These are phyloP conservation scores for Hirudo medicinalis DNA, from an alignment of 1,140 invertebrate species.

Conservation along the genomic window DNA sequence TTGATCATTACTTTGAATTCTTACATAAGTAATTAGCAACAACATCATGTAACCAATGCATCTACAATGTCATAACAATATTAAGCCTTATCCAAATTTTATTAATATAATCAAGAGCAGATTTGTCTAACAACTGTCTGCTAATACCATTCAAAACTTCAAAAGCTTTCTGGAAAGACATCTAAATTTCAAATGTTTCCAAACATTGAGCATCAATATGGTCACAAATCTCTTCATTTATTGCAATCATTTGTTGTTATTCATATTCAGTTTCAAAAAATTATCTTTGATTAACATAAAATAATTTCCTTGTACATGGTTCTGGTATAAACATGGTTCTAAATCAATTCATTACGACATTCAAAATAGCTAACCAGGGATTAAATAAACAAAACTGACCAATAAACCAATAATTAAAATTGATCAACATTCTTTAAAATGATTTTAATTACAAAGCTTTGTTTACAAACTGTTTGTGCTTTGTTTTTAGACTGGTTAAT, in stretches of 20 bases:
- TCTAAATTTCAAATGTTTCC: not conserved
- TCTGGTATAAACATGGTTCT: too few species aligned
- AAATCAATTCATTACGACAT: too few species aligned
- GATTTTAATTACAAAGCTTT: not conserved
- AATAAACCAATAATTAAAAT: not conserved
- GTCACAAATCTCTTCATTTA: not conserved
- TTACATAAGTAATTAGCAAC: not conserved
- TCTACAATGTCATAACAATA: not conserved
- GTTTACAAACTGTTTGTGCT: too few species aligned
- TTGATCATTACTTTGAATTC: not conserved
- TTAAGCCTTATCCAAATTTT: too few species aligned
- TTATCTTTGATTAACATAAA: not conserved
- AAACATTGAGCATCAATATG: not conserved
- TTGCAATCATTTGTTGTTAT: not conserved
- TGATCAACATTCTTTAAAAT: slow-evolving; percentile 6
- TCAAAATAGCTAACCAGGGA: not conserved
- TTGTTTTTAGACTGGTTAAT: too few species aligned
- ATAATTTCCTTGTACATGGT: not conserved
- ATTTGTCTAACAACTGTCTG: not conserved
- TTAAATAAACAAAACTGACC: too few species aligned
- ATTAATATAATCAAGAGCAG: too few species aligned
- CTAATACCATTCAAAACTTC: not conserved
- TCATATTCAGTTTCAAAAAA: not conserved
- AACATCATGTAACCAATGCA: not conserved
- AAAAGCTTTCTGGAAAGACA: too few species aligned